Conservation (phyloP, 2,797 vertebrate species). For the Masticophis lateralis region DNA sequence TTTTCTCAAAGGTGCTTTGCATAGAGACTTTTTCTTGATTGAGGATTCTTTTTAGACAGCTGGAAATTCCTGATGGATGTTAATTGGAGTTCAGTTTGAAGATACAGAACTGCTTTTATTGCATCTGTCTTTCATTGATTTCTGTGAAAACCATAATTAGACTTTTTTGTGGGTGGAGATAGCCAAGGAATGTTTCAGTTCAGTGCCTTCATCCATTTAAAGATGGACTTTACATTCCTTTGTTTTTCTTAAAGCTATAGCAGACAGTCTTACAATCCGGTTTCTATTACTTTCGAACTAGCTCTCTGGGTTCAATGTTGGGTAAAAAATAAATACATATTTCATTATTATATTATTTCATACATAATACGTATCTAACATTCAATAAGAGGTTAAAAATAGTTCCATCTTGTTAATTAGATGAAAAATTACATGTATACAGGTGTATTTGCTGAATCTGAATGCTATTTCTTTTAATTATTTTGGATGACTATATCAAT, state of each 20-base stretch:
- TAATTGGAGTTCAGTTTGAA: slow-evolving; percentile 64
- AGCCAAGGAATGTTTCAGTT: slow-evolving; percentile 57
- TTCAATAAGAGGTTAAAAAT: neutral
- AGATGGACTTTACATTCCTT: slow-evolving; percentile 34
- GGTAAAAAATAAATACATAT: neutral
- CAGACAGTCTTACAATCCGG: slow-evolving; percentile 44
- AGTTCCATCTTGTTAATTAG: neutral
- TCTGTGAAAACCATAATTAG: slow-evolving; percentile 50
- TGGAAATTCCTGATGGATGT: slow-evolving; percentile 57
- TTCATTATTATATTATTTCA: neutral
- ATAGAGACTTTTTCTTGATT: slow-evolving; percentile 44
- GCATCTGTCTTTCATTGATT: slow-evolving; percentile 51
- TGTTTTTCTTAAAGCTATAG: slow-evolving; percentile 42
- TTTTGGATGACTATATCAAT: neutral
- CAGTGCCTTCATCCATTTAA: slow-evolving; percentile 42
- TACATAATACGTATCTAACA: neutral
- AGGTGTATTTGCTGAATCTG: neutral
- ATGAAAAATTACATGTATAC: neutral
- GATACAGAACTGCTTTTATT: slow-evolving; percentile 54
- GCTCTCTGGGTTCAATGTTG: neutral
- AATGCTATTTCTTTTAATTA: neutral
- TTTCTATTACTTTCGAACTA: slow-evolving; percentile 33
- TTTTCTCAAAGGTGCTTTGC: slow-evolving; percentile 49
- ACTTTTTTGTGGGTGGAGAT: slow-evolving; percentile 44
- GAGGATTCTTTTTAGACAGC: slow-evolving; percentile 58